Percentiles rank a stretch among this genome's conserved stretches.
Evolutionary conservation across 1,140 invertebrate species (phyloP).

Genomic region (Macrobrachium rosenbergii): DNA sequence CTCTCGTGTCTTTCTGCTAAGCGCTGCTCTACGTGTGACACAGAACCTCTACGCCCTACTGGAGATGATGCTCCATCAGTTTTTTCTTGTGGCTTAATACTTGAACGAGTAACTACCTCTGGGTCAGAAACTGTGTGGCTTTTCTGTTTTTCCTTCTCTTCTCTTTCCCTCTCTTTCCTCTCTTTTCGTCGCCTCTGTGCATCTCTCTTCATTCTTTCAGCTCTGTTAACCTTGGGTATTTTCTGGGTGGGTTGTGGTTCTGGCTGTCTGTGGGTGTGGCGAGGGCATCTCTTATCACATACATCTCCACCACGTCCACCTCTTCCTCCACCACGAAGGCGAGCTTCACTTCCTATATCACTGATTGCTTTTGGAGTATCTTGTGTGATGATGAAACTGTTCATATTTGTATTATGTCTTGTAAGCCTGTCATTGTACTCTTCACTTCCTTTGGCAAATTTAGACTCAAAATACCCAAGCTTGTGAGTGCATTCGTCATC

Average conservation of each 20-base stretch:
- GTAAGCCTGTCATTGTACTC: conserved; percentile 60
- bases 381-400: conserved; percentile 30
- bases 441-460: conserved; percentile 57
- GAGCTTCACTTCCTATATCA: conserved; percentile 36
- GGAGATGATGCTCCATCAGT: conserved; percentile 49
- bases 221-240: conserved; percentile 61
- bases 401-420: conserved; percentile 52
- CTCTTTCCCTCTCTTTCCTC: conserved; percentile 56
- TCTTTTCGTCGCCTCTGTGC: conserved; percentile 63
- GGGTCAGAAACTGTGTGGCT: not conserved
- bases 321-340: conserved; percentile 44
- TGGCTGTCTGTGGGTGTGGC: conserved; percentile 51
- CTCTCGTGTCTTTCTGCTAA: conserved; percentile 61
- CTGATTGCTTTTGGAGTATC: conserved; percentile 25
- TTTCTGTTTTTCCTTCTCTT: conserved; percentile 54
- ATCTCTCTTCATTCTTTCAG: conserved; percentile 64
- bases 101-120: conserved; percentile 15
- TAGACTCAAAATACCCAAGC: conserved; percentile 64
- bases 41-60: conserved; percentile 48
- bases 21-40: conserved; percentile 65
- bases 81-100: conserved; percentile 50
- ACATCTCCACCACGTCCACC: conserved; percentile 43
- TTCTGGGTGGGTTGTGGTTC: conserved; percentile 60
- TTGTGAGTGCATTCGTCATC: conserved; percentile 50
- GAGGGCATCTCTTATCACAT: conserved; percentile 50